Base-by-base conservation (phyloP, 2,797 vertebrate genomes). In the Mormyrops attenuatus region DNA sequence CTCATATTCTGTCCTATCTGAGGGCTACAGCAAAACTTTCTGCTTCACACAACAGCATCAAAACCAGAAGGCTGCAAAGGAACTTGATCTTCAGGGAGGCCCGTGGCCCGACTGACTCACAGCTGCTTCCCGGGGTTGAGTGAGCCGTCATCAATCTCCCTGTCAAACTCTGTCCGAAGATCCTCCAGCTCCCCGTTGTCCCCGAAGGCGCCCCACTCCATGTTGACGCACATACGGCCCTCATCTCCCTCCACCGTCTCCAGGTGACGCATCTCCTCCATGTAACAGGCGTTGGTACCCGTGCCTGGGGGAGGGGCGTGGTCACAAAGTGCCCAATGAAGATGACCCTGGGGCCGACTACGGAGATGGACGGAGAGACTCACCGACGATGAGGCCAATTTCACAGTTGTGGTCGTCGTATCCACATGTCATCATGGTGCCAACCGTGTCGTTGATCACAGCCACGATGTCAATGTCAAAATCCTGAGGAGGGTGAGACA, bases 361-460 rank as follows among this genome's bases (percentile, higher is more conserved):
- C 15, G 26, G 57, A 20, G 26, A 5, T 20, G 8, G 47, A 7
- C 11, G 5, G 4, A 11, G 8, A 0, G 26, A 94, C 97, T 96
- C 92, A 98, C 98, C 98, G 0, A 99, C 94, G 77, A 99, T 99
- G 80, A 99, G 97, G 34, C 98, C 98, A 6, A 99, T 96, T 95
- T 99, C 98, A 87, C 98, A 99, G 95, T 97, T 96, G 4, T 97
- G 97, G 91, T 99, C 98, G 0, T 99, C 98, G 0, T 97, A 99
- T 89, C 98, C 98, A 9, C 98, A 99, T 82, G 98, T 98, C 98
- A 99, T 99, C 98, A 99, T 99, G 80, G 98, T 97, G 88, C 98
- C 98, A 1, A 99, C 98, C 0, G 98, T 99, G 95, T 99, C 98
- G 0, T 99, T 99, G 91, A 99, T 97, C 91, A 99, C 97, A 0